Evolutionary conservation across 2,888 invertebrate species (phyloP).

Genomic region (Danaus chrysippus): DNA sequence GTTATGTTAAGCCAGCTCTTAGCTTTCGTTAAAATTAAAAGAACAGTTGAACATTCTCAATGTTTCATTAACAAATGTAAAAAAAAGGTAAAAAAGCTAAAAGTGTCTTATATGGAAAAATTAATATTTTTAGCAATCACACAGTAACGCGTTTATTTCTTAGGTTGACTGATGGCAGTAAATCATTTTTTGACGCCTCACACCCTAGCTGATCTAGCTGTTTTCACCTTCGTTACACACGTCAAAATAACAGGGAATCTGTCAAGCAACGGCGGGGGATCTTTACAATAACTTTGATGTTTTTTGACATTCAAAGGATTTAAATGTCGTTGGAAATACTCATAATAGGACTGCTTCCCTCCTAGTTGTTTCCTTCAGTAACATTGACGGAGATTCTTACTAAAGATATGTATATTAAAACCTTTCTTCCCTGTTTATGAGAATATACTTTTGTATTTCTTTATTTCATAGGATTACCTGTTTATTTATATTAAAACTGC

Average conservation of each 20-base stretch:
- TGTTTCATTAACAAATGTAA: no score
- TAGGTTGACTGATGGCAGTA: conserved; percentile 64
- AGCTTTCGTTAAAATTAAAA: background rate
- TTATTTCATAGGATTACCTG: no score
- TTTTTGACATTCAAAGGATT: conserved; percentile 25
- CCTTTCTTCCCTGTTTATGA: no score
- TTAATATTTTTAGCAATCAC: no score
- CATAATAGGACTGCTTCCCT: background rate
- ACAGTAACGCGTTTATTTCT: conserved; percentile 14
- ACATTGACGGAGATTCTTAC: no score
- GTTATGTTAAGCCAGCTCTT: background rate
- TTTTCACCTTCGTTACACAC: conserved; percentile 75
- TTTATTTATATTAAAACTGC: no score
- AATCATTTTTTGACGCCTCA: conserved; percentile 75
- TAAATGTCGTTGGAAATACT: conserved; percentile 21
- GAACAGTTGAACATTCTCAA: no score
- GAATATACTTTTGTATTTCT: no score
- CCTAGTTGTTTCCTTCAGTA: no score
- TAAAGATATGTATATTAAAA: no score
- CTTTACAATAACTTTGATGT: conserved; percentile 29
- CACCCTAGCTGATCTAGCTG: conserved; percentile 58
- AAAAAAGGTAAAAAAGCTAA: no score
- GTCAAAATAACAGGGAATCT: conserved; percentile 63
- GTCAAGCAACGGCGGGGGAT: conserved; percentile 37
- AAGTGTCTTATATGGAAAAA: no score